Percentiles rank a stretch among this genome's conserved stretches.
phyloP scores from a whole-genome alignment of 2,113 vertebrate genomes.

The Shinisaurus crocodilurus region DNA sequence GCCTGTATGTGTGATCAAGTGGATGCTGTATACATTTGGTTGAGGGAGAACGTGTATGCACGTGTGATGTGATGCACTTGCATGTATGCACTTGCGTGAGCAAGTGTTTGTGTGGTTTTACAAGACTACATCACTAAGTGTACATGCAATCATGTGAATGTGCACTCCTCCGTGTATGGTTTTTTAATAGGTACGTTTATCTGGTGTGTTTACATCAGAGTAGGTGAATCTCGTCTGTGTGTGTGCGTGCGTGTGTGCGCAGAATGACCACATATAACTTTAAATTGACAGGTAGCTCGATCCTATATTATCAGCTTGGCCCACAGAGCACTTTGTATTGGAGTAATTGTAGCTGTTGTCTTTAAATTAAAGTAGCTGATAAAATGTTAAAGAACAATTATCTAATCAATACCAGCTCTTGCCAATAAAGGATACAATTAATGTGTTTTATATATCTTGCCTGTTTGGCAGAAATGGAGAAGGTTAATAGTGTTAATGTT shows the following conservation, averaged over 20 bases:
- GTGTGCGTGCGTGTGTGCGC: too few relatives aligned
- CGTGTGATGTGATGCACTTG: too few relatives aligned
- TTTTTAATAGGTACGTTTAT: not conserved
- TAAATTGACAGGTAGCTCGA: not conserved
- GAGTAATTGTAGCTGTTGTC: not conserved
- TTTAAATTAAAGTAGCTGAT: conserved; percentile 6
- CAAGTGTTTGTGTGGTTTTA: not conserved
- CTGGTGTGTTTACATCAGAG: not conserved
- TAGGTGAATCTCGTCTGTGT: not conserved
- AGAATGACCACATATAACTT: not conserved
- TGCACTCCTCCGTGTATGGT: not conserved
- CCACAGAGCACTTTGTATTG: not conserved
- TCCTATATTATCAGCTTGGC: too few relatives aligned
- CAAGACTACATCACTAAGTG: too few relatives aligned
- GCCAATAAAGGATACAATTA: not conserved
- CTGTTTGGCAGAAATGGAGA: conserved; percentile 68
- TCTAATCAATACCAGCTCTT: not conserved
- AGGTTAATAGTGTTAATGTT: conserved; percentile 79
- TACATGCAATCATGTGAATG: not conserved
- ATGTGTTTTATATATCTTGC: conserved; percentile 57
- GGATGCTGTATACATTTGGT: not conserved
- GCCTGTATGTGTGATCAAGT: too few relatives aligned
- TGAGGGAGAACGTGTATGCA: not conserved
- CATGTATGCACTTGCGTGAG: too few relatives aligned
- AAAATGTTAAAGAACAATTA: not conserved